Evolutionary conservation across 1,140 invertebrate genomes (phyloP).

Genomic region (Oedothorax gibbosus): DNA sequence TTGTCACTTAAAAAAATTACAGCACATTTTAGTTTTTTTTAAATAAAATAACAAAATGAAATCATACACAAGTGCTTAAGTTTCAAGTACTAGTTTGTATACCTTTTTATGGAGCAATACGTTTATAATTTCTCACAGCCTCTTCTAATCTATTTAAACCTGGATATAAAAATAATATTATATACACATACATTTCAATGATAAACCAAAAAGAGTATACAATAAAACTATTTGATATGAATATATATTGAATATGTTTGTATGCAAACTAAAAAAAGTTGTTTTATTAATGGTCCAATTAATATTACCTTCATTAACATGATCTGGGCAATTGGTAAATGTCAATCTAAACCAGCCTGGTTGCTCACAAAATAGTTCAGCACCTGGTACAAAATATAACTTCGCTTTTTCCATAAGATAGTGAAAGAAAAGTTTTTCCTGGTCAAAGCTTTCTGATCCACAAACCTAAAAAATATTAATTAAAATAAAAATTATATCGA

Average conservation of each 20-base stretch:
- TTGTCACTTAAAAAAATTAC: background rate
- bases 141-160: slow-evolving; percentile 23
- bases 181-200: no score
- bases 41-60: background rate
- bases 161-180: background rate
- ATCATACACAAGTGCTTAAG: background rate
- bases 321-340: slow-evolving; percentile 12
- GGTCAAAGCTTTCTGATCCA: slow-evolving; percentile 12
- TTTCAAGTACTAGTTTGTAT: background rate
- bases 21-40: background rate
- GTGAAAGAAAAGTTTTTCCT: slow-evolving; percentile 25
- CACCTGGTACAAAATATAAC: slow-evolving; percentile 41
- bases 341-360: slow-evolving; percentile 53
- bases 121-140: background rate
- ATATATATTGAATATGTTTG: no score
- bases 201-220: no score
- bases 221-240: no score
- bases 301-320: slow-evolving; percentile 42
- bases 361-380: slow-evolving; percentile 39
- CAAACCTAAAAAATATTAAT: slow-evolving; percentile 19
- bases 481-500: background rate
- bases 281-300: background rate
- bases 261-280: background rate
- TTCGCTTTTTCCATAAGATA: slow-evolving; percentile 15
- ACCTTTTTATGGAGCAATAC: background rate